These are phyloP conservation scores for Heliconius hermathena DNA, from an alignment of 1,140 invertebrate genomes.

Conservation along the genomic window DNA sequence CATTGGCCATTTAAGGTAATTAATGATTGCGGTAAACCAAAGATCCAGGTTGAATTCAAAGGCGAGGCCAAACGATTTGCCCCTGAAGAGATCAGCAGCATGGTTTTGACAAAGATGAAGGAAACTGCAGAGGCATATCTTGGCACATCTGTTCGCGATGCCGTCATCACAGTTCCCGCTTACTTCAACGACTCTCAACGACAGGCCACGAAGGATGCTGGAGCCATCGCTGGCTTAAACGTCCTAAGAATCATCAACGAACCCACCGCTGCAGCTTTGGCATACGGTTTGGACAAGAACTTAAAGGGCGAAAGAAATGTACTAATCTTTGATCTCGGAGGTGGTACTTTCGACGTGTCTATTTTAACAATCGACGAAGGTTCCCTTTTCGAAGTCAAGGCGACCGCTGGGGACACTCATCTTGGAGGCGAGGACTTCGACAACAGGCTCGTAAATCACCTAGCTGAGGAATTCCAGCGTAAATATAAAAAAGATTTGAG, in stretches of 20 bases:
- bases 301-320: constrained; percentile 86
- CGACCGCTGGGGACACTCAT: constrained; percentile 84
- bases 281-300: constrained; percentile 90
- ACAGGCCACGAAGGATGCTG: constrained; percentile 72
- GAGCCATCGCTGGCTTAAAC: constrained; percentile 85
- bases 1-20: constrained; percentile 89
- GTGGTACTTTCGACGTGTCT: constrained; percentile 85
- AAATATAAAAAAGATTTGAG: constrained; percentile 80
- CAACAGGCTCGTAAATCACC: constrained; percentile 87
- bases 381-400: constrained; percentile 85
- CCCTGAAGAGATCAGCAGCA: constrained; percentile 90
- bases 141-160: constrained; percentile 86
- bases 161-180: constrained; percentile 92
- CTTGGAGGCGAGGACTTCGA: constrained; percentile 90
- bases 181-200: constrained; percentile 71
- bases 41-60: constrained; percentile 88
- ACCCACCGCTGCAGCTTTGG: constrained; percentile 88
- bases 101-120: constrained; percentile 65
- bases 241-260: constrained; percentile 88
- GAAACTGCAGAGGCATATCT: constrained; percentile 81
- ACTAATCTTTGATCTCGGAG: constrained; percentile 80
- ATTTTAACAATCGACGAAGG: constrained; percentile 86
- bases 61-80: constrained; percentile 88
- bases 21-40: constrained; percentile 85
- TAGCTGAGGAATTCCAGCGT: constrained; percentile 78